phyloP scores from a whole-genome alignment of 1,140 invertebrate species.

The Pissodes strobi region DNA sequence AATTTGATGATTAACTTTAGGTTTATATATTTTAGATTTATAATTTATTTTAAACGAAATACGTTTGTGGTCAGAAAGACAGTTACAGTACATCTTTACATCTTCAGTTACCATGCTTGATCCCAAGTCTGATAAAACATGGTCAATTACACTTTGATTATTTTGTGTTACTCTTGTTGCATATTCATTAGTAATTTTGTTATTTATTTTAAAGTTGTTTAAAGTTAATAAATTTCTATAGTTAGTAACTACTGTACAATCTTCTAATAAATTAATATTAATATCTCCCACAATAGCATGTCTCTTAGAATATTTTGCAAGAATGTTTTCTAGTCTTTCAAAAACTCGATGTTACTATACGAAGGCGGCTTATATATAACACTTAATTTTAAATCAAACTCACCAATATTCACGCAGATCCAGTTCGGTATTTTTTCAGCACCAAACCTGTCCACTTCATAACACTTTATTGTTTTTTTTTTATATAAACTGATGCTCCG shows the following conservation, averaged over 20 bases:
- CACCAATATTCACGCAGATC: not conserved
- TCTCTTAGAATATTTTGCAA: not conserved
- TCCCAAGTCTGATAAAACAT: not conserved
- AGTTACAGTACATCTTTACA: not conserved
- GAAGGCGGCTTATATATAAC: constrained; percentile 10
- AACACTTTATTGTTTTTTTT: not conserved
- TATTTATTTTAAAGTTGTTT: constrained; percentile 2
- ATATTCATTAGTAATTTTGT: not conserved
- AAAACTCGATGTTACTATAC: not conserved
- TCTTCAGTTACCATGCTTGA: not conserved
- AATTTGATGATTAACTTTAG: not conserved
- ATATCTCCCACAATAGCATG: not conserved
- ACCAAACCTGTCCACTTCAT: not conserved
- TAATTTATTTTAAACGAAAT: not conserved
- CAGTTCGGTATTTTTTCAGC: not conserved
- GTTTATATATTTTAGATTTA: not conserved
- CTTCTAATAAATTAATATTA: constrained; percentile 3
- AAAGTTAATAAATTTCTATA: not conserved
- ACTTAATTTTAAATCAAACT: not conserved
- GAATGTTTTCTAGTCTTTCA: constrained; percentile 3
- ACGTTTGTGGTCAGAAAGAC: not conserved
- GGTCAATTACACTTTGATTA: not conserved
- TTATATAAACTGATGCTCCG: constrained; percentile 14
- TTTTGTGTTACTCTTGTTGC: not conserved
- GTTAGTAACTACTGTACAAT: not conserved